Evolutionary conservation across 2,113 vertebrate genomes (phyloP), one percentile per base, ranked within the genome.

Genomic region (Carlito syrichta): DNA sequence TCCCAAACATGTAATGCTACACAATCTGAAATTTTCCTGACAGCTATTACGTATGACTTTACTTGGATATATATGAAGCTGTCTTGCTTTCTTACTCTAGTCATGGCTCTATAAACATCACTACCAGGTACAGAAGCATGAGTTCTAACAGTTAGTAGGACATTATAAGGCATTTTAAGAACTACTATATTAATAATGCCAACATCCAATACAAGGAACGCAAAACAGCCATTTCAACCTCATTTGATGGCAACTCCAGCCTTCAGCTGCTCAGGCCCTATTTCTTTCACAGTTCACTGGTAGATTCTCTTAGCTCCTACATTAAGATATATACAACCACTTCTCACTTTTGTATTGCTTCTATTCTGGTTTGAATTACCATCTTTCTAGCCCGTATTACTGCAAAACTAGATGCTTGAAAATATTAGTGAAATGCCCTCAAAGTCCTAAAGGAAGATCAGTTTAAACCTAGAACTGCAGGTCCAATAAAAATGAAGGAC

Each of bases 371-470:
- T 58, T 56, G 23, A 96, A 76, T 27, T 9, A 90, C 25, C 54
- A 25, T 27, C 40, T 74, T 68, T 83, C 63, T 90, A 12, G 63
- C 62, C 20, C n/a, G 32, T 43, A 78, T 89, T 38, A 56, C 79
- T 68, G 27, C 22, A 92, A 89, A 89, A 82, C 68, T 52, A 35
- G 68, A 62, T 54, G 32, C 50, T 83, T 78, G 60, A 86, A 69
- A 58, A 38, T 94, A 91, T 90, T 4, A 86, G 25, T 62, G 63
- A 94, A 96, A 94, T 69, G 27, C 58, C 56, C 78, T 93, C 63
- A 30, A 50, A 50, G 23, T 45, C 90, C 68, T 87, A n/a, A 87
- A 89, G 50, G 52, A 85, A 85, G 89, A 27, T 45, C 30, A 71
- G 27, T 86, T 96, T 91, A 45, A 88, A 86, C 11, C 8, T 30